Base-by-base conservation (phyloP, 1,140 invertebrate genomes). In the Hydropsyche tenuis region DNA sequence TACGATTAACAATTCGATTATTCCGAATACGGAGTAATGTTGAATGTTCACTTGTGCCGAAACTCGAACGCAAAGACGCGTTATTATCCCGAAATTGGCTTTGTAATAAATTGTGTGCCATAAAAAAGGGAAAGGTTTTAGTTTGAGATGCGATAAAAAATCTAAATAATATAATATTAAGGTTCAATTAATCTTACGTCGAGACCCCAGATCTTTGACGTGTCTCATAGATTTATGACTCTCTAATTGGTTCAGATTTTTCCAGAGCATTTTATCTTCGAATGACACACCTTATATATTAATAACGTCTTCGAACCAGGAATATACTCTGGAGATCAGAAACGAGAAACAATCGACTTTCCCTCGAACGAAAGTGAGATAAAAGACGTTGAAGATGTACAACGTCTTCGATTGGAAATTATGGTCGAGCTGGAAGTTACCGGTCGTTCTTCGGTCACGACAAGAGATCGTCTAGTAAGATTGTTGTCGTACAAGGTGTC, bases 131-230 rank as follows among this genome's bases (percentile, higher is more conserved):
- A 22, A 37, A 37, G 30, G 20, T 56, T 22, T 9, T 22, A 48
- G 45, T n/a, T 60, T 7, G 20, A 60, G 22, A 2, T 22, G 22
- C 53, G 23, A 69, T 45, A 71, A 71, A 72, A 73, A 73, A 73
- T 51, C 48, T 20, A 76, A 69, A 76, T 73, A 73, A 73, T 76
- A 76, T 73, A 60, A 73, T 68, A 76, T 76, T 73, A 76, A 73
- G 63, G 46, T 42, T 60, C 72, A 64, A 76, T 76, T 76, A 73
- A 76, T 76, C 75, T 71, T 76, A 46, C 60, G 48, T 37, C 20
- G 48, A 20, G 62, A 56, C 72, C 68, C 69, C 18, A 48, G n/a
- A 73, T 42, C 45, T 76, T 60, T 76, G 75, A 73, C 75, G 63
- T 60, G 66, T 66, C 60, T 64, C 68, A 48, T 71, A 76, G 75